These are phyloP conservation scores for Ispidina lecontei DNA, from an alignment of 2,797 vertebrate genomes.

Conservation along the genomic window DNA sequence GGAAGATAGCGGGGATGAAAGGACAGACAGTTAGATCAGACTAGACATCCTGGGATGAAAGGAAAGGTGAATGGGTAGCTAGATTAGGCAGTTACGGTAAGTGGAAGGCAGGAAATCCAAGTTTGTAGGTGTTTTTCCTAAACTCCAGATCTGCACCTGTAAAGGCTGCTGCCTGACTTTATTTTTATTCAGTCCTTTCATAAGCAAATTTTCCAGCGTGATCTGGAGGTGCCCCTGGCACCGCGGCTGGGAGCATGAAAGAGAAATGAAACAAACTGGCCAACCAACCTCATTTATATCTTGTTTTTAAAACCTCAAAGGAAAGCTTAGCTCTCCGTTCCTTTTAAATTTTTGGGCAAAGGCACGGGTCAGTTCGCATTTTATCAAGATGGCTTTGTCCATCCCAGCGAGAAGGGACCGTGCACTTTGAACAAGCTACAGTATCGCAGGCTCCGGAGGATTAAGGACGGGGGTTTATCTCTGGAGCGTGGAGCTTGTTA, in stretches of 20 bases:
- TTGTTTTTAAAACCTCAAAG: not conserved
- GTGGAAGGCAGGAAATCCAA: constrained; percentile 68
- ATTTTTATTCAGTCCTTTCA: constrained; percentile 28
- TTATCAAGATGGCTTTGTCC: not conserved
- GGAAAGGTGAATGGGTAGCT: constrained; percentile 57
- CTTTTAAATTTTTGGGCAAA: not conserved
- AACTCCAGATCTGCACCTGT: constrained; percentile 47
- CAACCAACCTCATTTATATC: not conserved
- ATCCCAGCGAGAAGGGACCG: not conserved
- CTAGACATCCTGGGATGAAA: constrained; percentile 71
- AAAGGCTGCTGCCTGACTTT: constrained; percentile 6
- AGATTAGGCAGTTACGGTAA: constrained; percentile 46
- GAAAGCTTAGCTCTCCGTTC: not conserved
- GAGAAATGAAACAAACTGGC: not conserved
- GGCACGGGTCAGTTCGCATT: not conserved
- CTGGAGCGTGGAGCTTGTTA: not conserved
- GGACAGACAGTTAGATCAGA: constrained; percentile 65
- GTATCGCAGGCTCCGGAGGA: fast-evolving
- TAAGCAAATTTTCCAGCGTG: not conserved
- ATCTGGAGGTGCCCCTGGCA: not conserved
- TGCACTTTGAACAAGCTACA: not conserved
- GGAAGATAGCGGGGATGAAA: constrained; percentile 65
- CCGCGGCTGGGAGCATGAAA: not conserved
- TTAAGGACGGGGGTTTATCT: not conserved
- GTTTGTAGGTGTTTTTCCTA: constrained; percentile 56